Evolutionary conservation across 2,113 vertebrate genomes (phyloP).

Genomic region (Scomber colias): DNA sequence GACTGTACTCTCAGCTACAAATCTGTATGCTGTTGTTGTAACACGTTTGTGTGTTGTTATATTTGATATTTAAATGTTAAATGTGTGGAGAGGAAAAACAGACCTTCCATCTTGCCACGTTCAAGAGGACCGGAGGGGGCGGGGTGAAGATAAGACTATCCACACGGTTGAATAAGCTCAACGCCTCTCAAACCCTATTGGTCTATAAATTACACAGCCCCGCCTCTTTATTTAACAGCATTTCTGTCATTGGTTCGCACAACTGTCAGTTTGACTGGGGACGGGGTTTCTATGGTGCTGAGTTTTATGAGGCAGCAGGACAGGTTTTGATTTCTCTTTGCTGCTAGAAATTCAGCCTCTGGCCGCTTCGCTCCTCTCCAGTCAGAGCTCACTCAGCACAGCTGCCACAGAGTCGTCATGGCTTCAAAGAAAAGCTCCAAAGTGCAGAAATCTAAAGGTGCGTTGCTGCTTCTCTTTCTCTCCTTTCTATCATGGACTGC

Average conservation of each 20-base stretch:
- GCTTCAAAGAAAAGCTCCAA: slow-evolving; percentile 72
- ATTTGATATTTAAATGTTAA: neutral
- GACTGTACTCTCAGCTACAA: neutral
- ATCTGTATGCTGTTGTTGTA: neutral
- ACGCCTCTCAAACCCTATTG: slow-evolving; percentile 56
- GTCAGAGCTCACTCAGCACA: neutral
- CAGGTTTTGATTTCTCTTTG: slow-evolving; percentile 60
- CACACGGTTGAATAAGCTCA: slow-evolving; percentile 78
- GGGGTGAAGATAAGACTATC: slow-evolving; percentile 47
- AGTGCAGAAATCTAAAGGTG: slow-evolving; percentile 74
- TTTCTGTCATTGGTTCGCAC: slow-evolving; percentile 25
- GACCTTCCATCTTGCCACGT: slow-evolving; percentile 82
- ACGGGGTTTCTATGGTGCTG: slow-evolving; percentile 42
- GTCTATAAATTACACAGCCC: rapidly evolving
- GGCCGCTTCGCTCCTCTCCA: neutral
- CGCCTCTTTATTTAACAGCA: neutral
- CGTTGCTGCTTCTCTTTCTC: slow-evolving; percentile 26
- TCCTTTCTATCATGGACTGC: neutral
- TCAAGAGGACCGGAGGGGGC: slow-evolving; percentile 63
- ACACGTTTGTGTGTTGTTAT: neutral
- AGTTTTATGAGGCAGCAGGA: slow-evolving; percentile 60
- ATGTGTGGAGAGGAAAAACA: too few species aligned
- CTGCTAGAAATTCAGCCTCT: slow-evolving; percentile 1
- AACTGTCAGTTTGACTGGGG: slow-evolving; percentile 23
- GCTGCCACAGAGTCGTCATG: slow-evolving; percentile 53